phyloP scores from a whole-genome alignment of 1,140 invertebrate species.

The Ptiloglossa arizonensis region DNA sequence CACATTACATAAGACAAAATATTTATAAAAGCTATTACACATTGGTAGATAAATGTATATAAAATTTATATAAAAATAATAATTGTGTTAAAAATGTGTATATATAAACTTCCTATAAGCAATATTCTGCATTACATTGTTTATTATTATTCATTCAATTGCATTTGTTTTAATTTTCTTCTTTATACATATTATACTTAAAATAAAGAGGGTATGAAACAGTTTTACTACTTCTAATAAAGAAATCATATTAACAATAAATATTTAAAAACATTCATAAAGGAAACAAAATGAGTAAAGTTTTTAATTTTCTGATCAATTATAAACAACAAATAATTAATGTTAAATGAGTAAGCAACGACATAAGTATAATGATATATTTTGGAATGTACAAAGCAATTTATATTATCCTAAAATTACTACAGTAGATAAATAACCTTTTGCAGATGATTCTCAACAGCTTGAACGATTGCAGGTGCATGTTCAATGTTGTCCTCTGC shows the following conservation, averaged over 20 bases:
- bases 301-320: background rate
- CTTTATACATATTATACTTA: background rate
- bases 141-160: background rate
- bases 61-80: too few species aligned
- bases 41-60: too few species aligned
- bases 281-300: background rate
- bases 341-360: conserved; percentile 19
- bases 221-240: background rate
- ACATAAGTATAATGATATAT: conserved; percentile 27
- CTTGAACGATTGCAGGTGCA: conserved; percentile 93
- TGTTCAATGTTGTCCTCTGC: conserved; percentile 96
- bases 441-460: conserved; percentile 95
- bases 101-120: background rate
- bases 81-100: background rate
- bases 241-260: conserved; percentile 5
- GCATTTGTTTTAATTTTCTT: background rate
- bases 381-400: conserved; percentile 17
- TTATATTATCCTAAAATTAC: conserved; percentile 43
- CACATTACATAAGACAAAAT: too few species aligned
- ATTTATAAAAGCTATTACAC: too few species aligned
- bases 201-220: background rate
- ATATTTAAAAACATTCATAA: background rate
- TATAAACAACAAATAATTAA: conserved; percentile 12
- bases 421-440: conserved; percentile 87
- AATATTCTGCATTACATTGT: background rate